Conservation (phyloP, 2,797 vertebrate species). For the Semotilus atromaculatus region DNA sequence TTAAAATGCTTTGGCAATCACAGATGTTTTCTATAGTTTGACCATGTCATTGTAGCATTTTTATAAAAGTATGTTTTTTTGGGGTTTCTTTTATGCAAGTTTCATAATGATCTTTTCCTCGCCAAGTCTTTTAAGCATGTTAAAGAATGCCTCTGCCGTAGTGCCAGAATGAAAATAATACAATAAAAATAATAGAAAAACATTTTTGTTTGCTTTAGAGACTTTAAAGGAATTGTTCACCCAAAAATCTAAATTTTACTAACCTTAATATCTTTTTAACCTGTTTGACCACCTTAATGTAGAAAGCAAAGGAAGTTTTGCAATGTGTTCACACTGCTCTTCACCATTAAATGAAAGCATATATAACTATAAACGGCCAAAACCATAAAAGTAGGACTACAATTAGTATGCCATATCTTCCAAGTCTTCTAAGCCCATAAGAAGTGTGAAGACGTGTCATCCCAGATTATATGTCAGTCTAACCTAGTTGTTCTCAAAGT, state of each 20-base stretch:
- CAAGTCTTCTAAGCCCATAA: neutral
- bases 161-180: neutral
- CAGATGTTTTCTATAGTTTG: conserved; percentile 2
- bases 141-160: neutral
- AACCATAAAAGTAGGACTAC: neutral
- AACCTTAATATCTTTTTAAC: neutral
- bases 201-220: conserved; percentile 4
- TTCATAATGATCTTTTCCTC: neutral
- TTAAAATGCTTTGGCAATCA: conserved; percentile 8
- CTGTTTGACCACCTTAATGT: neutral
- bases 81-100: neutral
- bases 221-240: neutral
- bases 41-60: neutral
- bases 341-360: no score
- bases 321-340: no score
- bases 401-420: neutral
- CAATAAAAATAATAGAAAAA: neutral
- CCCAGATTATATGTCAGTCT: neutral
- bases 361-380: neutral
- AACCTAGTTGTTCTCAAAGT: no score
- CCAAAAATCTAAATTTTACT: neutral
- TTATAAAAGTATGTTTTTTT: neutral
- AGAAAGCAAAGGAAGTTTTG: neutral
- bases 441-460: neutral
- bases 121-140: conserved; percentile 17